These are phyloP conservation scores for Limulus polyphemus DNA, from an alignment of 2,888 invertebrate genomes.

Conservation along the genomic window DNA sequence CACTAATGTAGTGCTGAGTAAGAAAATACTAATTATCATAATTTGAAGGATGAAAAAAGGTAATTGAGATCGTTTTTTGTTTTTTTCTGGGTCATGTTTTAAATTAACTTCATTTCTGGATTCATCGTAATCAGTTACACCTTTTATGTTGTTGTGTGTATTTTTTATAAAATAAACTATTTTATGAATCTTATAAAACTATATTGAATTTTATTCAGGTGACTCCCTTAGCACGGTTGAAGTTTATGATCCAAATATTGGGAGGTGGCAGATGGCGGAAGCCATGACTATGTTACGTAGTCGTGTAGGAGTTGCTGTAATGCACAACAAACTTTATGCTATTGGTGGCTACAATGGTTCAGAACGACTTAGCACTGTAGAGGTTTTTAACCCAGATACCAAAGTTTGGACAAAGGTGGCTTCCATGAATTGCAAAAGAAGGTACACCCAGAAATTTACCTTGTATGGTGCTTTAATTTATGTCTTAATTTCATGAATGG, in stretches of 20 bases:
- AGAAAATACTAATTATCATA: too few relatives aligned
- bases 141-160: too few relatives aligned
- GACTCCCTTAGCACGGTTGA: constrained; percentile 74
- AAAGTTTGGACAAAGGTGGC: constrained; percentile 63
- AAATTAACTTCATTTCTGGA: too few relatives aligned
- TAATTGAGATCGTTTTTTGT: too few relatives aligned
- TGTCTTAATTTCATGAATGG: too few relatives aligned
- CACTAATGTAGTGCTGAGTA: too few relatives aligned
- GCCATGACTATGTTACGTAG: constrained; percentile 73
- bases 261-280: constrained; percentile 61
- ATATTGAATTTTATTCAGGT: constrained; percentile 38
- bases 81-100: too few relatives aligned
- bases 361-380: constrained; percentile 67
- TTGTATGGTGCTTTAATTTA: too few relatives aligned
- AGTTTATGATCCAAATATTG: constrained; percentile 57
- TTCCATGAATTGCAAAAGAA: constrained; percentile 65
- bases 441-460: constrained; percentile 40
- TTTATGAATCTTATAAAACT: not conserved
- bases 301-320: constrained; percentile 68
- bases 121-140: too few relatives aligned
- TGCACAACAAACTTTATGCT: constrained; percentile 53
- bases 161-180: not conserved
- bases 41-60: too few relatives aligned
- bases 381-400: constrained; percentile 61
- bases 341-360: constrained; percentile 72